Evolutionary conservation across 2,113 vertebrate genomes (phyloP), one percentile per base, ranked within the genome.

Genomic region (Sminthopsis crassicaudata): DNA sequence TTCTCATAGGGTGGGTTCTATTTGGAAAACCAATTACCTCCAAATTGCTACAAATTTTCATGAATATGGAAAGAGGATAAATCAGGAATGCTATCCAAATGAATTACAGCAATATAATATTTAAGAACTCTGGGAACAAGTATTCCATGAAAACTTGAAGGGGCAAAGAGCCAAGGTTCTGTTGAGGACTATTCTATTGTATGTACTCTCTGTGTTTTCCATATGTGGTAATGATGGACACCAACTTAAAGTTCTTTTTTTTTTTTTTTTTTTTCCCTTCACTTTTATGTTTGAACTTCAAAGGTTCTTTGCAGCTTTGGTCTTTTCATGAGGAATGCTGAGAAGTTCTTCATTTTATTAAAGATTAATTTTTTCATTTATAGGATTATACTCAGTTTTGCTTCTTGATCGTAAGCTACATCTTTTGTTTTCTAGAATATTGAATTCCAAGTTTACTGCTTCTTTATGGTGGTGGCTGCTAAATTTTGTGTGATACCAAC

Each of bases 151-250:
- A 99, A 99, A 98, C 99, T 99, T 97, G 99, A 98, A 27, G 99
- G 99, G 91, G 99, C 99, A 92, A 99, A 99, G 12, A 99, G 99
- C 99, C 99, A 99, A 0, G 99, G 99, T 97, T 99, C 99, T 6
- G 99, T 99, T 0, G 99, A 99, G 4, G 99, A 99, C 99, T 99
- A 99, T 98, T 99, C 99, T 9, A 99, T 99, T 0, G 99, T 99
- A 91, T 99, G 99, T 53, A 99, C 99, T 0, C 99, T 98, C 99
- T 99, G 11, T 99, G 99, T 96, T 99, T 99, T 98, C 99, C 99
- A 25, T 99, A 99, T 93, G 99, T 99, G 96, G 99, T 99, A 97
- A 99, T 99, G 98, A 99, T 99, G 96, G 99, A n/a, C n/a, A n/a
- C n/a, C n/a, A n/a, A n/a, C n/a, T n/a, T n/a, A 12, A 2, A 36